Conservation (phyloP, 2,113 vertebrate species). For the Athene cunicularia region DNA sequence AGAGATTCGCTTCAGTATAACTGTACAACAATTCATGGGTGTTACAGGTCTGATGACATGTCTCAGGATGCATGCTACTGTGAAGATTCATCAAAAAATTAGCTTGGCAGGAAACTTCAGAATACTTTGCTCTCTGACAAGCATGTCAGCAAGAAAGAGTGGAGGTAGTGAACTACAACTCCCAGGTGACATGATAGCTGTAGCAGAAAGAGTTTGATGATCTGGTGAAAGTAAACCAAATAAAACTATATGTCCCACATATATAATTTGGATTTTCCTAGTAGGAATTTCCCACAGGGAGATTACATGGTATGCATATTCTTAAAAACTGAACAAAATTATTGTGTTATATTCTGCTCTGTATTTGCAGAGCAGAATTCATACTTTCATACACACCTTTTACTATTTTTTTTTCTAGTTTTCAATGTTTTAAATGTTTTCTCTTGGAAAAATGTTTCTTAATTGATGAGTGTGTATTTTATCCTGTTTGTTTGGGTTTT, state of each 20-base stretch:
- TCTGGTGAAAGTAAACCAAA: background rate
- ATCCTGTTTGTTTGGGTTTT: background rate
- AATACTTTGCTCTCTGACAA: background rate
- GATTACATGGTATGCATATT: background rate
- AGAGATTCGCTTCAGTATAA: background rate
- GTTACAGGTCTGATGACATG: background rate
- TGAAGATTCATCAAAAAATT: background rate
- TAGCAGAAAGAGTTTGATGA: background rate
- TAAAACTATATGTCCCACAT: background rate
- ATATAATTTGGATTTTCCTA: background rate
- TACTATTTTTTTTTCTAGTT: background rate
- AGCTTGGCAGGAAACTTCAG: background rate
- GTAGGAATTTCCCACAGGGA: background rate
- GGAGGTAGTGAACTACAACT: background rate
- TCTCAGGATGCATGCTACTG: background rate
- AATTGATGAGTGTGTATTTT: background rate
- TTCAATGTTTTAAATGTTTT: background rate
- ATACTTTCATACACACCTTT: background rate
- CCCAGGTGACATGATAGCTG: background rate
- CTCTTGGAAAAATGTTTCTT: background rate
- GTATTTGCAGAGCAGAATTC: background rate
- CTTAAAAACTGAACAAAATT: background rate
- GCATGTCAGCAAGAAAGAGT: background rate
- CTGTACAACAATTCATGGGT: background rate
- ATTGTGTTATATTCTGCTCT: background rate